phyloP scores from a whole-genome alignment of 2,113 vertebrate genomes.

The Pongo pygmaeus region DNA sequence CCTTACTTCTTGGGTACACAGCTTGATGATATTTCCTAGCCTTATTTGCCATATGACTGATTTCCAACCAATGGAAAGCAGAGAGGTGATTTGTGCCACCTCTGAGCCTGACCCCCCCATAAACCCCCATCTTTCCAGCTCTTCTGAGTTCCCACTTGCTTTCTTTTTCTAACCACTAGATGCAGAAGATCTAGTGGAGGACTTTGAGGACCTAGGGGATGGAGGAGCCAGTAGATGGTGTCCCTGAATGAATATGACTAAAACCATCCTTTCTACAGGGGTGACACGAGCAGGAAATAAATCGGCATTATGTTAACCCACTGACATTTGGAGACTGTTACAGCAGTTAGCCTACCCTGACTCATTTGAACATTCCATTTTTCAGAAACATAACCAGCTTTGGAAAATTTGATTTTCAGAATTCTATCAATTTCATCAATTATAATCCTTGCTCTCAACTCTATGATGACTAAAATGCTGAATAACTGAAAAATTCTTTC shows the following conservation, averaged over 20 bases:
- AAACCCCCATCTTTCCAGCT: neutral
- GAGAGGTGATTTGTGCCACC: neutral
- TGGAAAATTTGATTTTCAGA: conserved; percentile 27
- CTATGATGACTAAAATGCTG: neutral
- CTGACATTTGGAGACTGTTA: neutral
- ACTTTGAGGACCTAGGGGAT: neutral
- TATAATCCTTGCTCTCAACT: conserved; percentile 6
- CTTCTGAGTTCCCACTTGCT: neutral
- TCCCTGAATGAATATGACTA: neutral
- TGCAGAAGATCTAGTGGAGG: neutral
- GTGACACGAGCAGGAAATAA: neutral
- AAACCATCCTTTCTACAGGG: neutral
- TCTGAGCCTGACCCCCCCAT: neutral
- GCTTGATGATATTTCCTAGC: conserved; percentile 21
- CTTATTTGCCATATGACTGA: neutral
- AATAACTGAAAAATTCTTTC: neutral
- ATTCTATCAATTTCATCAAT: neutral
- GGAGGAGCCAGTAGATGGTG: neutral
- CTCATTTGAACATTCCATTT: neutral
- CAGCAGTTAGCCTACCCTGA: neutral
- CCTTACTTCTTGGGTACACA: neutral
- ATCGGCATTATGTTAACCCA: neutral
- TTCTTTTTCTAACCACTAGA: neutral
- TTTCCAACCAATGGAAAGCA: conserved; percentile 10
- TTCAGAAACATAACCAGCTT: conserved; percentile 37